Conservation (phyloP, 2,888 invertebrate species). For the Ophonus ardosiacus region DNA sequence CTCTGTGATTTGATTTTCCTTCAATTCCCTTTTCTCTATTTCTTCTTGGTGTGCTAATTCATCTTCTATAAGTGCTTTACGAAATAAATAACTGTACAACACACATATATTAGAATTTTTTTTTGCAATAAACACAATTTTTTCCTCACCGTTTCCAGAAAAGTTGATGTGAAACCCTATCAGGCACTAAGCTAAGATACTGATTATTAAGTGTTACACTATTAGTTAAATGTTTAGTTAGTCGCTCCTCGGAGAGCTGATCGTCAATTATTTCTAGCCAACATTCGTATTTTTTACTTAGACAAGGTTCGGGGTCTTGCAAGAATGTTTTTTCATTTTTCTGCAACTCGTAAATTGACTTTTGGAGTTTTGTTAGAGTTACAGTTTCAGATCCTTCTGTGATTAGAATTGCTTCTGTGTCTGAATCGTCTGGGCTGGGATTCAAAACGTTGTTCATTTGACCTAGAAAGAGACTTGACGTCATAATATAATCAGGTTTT, state of each 20-base stretch:
- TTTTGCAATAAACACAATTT: background rate
- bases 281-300: constrained; percentile 78
- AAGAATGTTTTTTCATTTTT: constrained; percentile 86
- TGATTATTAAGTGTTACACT: constrained; percentile 76
- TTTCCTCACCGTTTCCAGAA: constrained; percentile 86
- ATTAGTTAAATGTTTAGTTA: constrained; percentile 80
- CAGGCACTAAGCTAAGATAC: constrained; percentile 82
- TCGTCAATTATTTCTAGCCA: constrained; percentile 80
- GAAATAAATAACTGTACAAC: constrained; percentile 83
- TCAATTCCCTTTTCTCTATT: constrained; percentile 76
- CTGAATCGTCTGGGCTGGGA: constrained; percentile 83
- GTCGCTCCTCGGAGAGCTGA: constrained; percentile 78
- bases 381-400: constrained; percentile 83
- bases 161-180: constrained; percentile 83
- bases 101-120: background rate
- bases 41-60: constrained; percentile 84
- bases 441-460: constrained; percentile 85
- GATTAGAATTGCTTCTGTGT: constrained; percentile 83
- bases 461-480: constrained; percentile 73
- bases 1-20: constrained; percentile 75
- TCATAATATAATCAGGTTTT: constrained; percentile 1
- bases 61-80: constrained; percentile 87
- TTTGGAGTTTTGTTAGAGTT: constrained; percentile 81
- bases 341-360: constrained; percentile 84
- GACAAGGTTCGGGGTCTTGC: constrained; percentile 80